phyloP scores from a whole-genome alignment of 2,797 vertebrate genomes.

The Ibycter americanus region DNA sequence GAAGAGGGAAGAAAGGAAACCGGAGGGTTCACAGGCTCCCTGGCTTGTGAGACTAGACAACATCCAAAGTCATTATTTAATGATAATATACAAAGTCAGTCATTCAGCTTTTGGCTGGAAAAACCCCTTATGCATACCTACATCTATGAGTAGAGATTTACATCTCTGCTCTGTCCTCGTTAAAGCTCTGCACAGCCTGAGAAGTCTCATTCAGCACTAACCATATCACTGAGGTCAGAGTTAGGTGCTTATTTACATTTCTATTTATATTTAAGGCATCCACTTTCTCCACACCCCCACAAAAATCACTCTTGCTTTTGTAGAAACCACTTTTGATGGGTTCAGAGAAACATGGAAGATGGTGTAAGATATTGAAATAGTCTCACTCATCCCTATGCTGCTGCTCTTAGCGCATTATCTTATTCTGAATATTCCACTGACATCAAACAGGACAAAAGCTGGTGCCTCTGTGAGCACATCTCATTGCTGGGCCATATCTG shows the following conservation, averaged over 20 bases:
- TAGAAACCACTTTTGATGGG: neutral
- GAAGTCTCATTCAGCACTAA: neutral
- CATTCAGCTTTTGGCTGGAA: neutral
- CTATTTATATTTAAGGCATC: neutral
- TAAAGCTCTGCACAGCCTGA: neutral
- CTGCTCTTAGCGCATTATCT: neutral
- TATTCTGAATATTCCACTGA: neutral
- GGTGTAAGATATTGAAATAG: neutral
- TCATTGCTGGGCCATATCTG: neutral
- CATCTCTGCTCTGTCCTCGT: neutral
- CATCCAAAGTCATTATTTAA: neutral
- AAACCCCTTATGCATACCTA: neutral
- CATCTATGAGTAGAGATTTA: neutral
- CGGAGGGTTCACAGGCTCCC: neutral
- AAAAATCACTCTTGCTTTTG: neutral
- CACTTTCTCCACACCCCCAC: neutral
- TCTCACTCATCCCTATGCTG: neutral
- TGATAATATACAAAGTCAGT: neutral
- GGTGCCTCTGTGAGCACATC: neutral
- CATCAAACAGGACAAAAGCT: conserved; percentile 11
- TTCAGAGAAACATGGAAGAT: neutral
- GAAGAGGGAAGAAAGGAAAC: neutral
- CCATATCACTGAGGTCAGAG: neutral
- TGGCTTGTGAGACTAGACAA: neutral
- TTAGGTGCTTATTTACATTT: neutral